Conservation (phyloP, 2,888 invertebrate genomes). For the Torymus auratus region DNA sequence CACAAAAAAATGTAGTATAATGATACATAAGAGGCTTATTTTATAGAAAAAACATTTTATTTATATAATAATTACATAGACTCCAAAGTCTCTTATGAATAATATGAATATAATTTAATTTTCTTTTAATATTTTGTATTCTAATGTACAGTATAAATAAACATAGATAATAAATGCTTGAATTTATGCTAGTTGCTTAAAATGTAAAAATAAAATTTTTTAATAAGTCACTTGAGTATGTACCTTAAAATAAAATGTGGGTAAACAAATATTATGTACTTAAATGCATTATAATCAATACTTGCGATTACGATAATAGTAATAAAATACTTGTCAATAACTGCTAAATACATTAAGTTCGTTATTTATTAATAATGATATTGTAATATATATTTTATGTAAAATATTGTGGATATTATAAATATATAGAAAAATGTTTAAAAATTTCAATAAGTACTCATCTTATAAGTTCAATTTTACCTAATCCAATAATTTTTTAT, state of each 20-base stretch:
- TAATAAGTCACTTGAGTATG: slow-evolving; percentile 56
- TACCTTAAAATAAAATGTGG: slow-evolving; percentile 45
- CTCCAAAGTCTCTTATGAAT: slow-evolving; percentile 32
- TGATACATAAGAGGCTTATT: slow-evolving; percentile 31
- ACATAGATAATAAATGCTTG: slow-evolving; percentile 31
- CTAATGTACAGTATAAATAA: slow-evolving; percentile 52
- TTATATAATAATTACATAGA: slow-evolving; percentile 29
- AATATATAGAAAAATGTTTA: slow-evolving; percentile 62
- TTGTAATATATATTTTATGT: slow-evolving; percentile 74
- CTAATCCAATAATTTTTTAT: too few species aligned
- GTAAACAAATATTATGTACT: slow-evolving; percentile 63
- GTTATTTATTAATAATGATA: slow-evolving; percentile 68
- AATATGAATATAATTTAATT: slow-evolving; percentile 11
- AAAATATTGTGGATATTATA: slow-evolving; percentile 72
- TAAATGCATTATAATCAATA: slow-evolving; percentile 63
- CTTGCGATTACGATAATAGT: slow-evolving; percentile 52
- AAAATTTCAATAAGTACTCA: slow-evolving; percentile 35
- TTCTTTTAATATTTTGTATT: slow-evolving; percentile 18
- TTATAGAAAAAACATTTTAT: slow-evolving; percentile 23
- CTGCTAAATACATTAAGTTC: slow-evolving; percentile 54
- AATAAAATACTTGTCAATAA: slow-evolving; percentile 56
- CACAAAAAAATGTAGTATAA: slow-evolving; percentile 2
- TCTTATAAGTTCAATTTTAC: too few species aligned
- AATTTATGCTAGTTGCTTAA: slow-evolving; percentile 20
- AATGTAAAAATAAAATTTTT: slow-evolving; percentile 40